Conservation (phyloP, 2,888 invertebrate species). For the Agapostemon virescens region DNA sequence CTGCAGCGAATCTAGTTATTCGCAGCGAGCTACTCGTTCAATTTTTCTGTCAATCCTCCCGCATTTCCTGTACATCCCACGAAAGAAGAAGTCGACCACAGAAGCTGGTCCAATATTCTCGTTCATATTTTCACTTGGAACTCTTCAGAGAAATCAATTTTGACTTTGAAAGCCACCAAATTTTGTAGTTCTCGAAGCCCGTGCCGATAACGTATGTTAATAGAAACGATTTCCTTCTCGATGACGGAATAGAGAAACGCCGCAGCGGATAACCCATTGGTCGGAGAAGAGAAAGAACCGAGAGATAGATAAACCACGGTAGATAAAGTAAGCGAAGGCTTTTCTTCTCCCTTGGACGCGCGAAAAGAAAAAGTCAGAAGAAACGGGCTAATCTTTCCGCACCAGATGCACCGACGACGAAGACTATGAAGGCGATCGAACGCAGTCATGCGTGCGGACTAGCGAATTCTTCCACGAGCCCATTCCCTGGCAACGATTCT, state of each 20-base stretch:
- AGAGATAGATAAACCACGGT: constrained; percentile 22
- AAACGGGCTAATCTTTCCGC: constrained; percentile 72
- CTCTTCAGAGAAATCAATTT: not conserved
- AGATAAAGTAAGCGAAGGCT: constrained; percentile 22
- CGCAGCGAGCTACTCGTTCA: not conserved
- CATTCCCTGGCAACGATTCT: constrained; percentile 51
- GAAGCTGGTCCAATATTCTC: not conserved
- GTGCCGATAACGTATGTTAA: constrained; percentile 34
- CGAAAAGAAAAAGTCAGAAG: constrained; percentile 35
- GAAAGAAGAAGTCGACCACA: not conserved
- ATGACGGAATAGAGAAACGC: constrained; percentile 17
- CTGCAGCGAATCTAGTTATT: not conserved
- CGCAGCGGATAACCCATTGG: not conserved
- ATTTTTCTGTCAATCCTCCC: not conserved
- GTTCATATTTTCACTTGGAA: not conserved
- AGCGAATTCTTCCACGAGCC: constrained; percentile 55
- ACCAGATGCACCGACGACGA: constrained; percentile 66
- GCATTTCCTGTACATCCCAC: not conserved
- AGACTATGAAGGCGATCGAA: constrained; percentile 72
- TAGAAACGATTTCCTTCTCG: constrained; percentile 53
- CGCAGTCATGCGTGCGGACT: constrained; percentile 72
- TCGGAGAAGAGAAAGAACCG: constrained; percentile 30
- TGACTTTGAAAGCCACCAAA: not conserved
- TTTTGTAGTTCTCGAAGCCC: not conserved
- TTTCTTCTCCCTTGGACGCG: constrained; percentile 5